Percentiles rank a stretch among this genome's conserved stretches.
These are phyloP conservation scores for Yponomeuta malinellus DNA, from an alignment of 2,888 invertebrate species.

Conservation along the genomic window DNA sequence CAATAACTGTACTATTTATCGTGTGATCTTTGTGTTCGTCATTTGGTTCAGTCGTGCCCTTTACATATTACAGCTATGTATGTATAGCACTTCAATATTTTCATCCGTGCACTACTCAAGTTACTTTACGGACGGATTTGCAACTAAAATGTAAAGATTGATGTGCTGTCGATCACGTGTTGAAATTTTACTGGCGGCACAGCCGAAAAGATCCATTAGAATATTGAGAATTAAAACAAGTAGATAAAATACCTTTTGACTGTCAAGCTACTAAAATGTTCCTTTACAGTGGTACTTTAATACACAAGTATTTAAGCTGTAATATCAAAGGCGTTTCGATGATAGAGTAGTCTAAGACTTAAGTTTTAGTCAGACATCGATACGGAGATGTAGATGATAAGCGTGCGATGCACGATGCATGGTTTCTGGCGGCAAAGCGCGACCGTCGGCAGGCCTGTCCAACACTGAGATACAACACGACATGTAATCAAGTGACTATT, in stretches of 20 bases:
- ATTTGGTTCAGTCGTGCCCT: neutral
- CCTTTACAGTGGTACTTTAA: too few species aligned
- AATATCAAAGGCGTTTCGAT: slow-evolving; percentile 5
- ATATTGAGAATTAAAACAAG: too few species aligned
- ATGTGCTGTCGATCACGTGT: too few species aligned
- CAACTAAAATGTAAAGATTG: too few species aligned
- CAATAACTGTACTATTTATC: neutral
- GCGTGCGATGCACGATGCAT: slow-evolving; percentile 71
- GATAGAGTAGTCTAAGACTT: slow-evolving; percentile 16
- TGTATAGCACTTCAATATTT: too few species aligned
- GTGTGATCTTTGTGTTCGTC: slow-evolving; percentile 10
- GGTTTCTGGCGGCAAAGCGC: slow-evolving; percentile 45
- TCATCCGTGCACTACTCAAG: too few species aligned
- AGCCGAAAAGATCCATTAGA: too few species aligned
- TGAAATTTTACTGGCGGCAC: too few species aligned
- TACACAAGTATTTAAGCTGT: neutral
- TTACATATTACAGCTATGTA: neutral
- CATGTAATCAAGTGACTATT: slow-evolving; percentile 72
- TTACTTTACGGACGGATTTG: too few species aligned
- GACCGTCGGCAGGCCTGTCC: slow-evolving; percentile 59
- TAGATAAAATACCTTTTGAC: too few species aligned
- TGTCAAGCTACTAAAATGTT: too few species aligned
- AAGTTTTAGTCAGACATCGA: slow-evolving; percentile 26
- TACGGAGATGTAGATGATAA: slow-evolving; percentile 37
- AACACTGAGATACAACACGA: slow-evolving; percentile 24